These are phyloP conservation scores for Melanaphis sacchari DNA, from an alignment of 1,140 invertebrate genomes.

Conservation along the genomic window DNA sequence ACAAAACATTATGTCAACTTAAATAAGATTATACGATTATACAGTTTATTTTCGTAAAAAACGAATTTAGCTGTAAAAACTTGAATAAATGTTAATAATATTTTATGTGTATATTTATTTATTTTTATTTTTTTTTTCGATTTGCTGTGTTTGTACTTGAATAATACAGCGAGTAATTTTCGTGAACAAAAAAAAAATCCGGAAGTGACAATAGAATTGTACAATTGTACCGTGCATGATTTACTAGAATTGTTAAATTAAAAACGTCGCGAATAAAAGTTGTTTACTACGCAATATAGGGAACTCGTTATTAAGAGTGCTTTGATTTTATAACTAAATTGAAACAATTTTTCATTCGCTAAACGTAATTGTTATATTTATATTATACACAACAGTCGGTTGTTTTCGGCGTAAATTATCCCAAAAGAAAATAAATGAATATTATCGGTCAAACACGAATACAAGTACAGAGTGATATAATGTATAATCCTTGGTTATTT, in stretches of 20 bases:
- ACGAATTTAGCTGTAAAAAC: neutral
- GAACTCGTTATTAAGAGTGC: neutral
- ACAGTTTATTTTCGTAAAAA: neutral
- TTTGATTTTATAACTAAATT: neutral
- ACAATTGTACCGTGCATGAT: neutral
- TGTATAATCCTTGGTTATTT: neutral
- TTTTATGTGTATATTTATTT: neutral
- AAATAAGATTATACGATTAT: neutral
- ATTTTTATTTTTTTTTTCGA: neutral
- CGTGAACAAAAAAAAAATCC: neutral
- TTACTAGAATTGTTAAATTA: conserved; percentile 32
- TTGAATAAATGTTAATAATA: neutral
- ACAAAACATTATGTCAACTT: neutral
- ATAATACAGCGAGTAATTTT: neutral
- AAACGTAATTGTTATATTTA: neutral
- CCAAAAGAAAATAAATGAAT: neutral
- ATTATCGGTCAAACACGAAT: neutral
- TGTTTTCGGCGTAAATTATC: neutral
- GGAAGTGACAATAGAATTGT: neutral
- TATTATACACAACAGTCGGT: neutral
- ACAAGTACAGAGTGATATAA: neutral
- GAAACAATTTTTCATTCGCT: conserved; percentile 4
- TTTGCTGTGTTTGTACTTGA: neutral
- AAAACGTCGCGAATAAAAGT: neutral
- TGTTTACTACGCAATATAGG: neutral